Conservation (phyloP, 2,797 vertebrate genomes). For the Acridotheres tristis region DNA sequence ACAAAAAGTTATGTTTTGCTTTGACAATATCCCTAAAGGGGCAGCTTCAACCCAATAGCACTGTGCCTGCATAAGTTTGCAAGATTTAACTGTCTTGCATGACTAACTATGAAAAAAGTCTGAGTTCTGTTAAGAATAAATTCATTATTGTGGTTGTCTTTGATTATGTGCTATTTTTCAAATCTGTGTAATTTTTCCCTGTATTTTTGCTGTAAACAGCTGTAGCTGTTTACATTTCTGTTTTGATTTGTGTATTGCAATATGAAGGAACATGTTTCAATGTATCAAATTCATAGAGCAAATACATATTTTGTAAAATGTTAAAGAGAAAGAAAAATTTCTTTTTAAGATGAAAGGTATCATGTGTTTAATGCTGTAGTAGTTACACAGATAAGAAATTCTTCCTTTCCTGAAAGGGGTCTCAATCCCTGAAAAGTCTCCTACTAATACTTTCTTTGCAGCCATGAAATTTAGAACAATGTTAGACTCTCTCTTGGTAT, state of each 20-base stretch:
- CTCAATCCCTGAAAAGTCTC: not conserved
- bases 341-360: not conserved
- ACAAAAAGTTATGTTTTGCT: not conserved
- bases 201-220: not conserved
- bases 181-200: not conserved
- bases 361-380: not conserved
- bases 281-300: not conserved
- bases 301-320: not conserved
- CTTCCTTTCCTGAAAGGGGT: not conserved
- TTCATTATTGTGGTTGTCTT: not conserved
- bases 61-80: not conserved
- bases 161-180: not conserved
- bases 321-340: not conserved
- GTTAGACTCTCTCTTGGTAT: not conserved
- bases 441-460: not conserved
- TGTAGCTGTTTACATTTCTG: not conserved
- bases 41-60: not conserved
- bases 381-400: not conserved
- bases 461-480: constrained; percentile 27
- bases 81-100: not conserved
- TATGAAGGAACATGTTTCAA: not conserved
- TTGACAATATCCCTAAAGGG: not conserved
- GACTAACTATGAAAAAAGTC: not conserved
- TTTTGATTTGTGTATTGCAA: not conserved
- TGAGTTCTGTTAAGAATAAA: not conserved